Conservation (phyloP, 2,113 vertebrate species). For the Tachysurus fulvidraco region DNA sequence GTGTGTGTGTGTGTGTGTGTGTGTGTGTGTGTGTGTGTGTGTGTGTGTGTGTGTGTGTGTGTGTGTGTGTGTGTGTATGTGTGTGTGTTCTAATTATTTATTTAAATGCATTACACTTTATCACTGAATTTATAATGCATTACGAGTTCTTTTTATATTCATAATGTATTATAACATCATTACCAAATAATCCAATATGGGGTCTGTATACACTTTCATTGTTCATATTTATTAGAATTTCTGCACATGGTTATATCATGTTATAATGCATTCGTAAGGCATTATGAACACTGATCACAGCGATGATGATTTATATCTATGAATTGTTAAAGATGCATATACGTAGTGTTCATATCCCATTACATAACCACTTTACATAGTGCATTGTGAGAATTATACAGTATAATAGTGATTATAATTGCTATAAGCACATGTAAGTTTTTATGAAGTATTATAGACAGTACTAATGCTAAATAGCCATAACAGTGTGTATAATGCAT, state of each 20-base stretch:
- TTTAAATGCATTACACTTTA: too few relatives aligned
- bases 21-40: constrained; percentile 25
- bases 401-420: neutral
- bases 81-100: constrained; percentile 5
- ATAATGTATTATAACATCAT: neutral
- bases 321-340: neutral
- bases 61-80: neutral
- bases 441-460: neutral
- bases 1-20: too few relatives aligned
- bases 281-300: neutral
- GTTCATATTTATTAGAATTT: neutral
- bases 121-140: neutral
- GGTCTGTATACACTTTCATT: too few relatives aligned
- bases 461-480: neutral
- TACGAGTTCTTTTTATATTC: neutral
- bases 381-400: neutral
- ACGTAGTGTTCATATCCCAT: neutral
- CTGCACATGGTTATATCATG: neutral
- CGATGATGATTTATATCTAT: neutral
- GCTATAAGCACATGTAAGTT: neutral
- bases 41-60: constrained; percentile 20
- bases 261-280: neutral
- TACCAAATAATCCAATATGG: too few relatives aligned
- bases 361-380: neutral
- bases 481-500: too few relatives aligned